Evolutionary conservation across 2,797 vertebrate species (phyloP), one percentile per base, ranked within the genome.

Genomic region (Siniperca scherzeri): DNA sequence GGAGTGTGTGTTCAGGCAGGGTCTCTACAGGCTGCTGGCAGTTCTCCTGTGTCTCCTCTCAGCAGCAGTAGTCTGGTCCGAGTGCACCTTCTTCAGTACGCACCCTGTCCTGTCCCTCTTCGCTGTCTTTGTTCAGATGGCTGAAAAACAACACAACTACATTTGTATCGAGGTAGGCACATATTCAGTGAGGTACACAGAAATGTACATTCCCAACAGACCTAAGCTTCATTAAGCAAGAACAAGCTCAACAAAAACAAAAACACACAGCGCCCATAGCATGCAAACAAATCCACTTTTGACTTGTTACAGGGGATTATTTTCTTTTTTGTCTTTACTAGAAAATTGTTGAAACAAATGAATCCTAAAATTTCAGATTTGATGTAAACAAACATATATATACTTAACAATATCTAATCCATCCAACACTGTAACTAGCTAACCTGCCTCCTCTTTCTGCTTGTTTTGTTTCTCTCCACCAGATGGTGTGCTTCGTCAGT

Each of bases 1-100:
- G 98, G 97, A 98, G 85, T 99, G 98, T 92, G 96, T 97, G 75
- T 89, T 98, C 52, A 95, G 96, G 40, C 96, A 96, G 1, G 96
- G 96, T 93, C 97, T 96, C 93, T 97, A 95, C 86, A 96, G 96
- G 70, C 90, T 96, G 71, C 94, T 98, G 90, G 97, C 97, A 0
- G 83, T 98, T 89, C 78, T 97, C 48, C 93, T 99, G 87, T 96
- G 96, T 25, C 80, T 94, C 0, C 97, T 99, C 84, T 98, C 98
- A 0, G 95, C 96, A 82, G 94, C 96, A 11, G 97, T 99, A 17
- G 97, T 99, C 48, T 99, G 98, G 98, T 99, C 98, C 1, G 98
- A 99, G 84, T 99, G 98, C 92, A 99, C 98, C 0, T 99, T 99
- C 95, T 99, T 99, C 94, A 99, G 97, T 93, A 97, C 97, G 14